Evolutionary conservation across 2,113 vertebrate species (phyloP).

Genomic region (Myotis yumanensis): DNA sequence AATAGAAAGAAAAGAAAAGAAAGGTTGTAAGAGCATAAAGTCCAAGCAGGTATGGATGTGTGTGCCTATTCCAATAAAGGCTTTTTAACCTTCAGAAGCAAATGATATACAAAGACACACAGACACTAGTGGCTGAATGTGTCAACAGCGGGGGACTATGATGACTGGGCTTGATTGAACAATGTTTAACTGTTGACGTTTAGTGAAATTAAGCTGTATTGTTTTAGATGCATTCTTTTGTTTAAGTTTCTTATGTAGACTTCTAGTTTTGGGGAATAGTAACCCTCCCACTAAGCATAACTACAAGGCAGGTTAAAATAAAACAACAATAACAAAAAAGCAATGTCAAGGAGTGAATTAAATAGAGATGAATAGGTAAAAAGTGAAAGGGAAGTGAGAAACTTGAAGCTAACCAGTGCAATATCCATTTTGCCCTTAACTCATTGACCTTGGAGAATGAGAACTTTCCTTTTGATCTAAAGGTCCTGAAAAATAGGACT

Average conservation of each 20-base stretch:
- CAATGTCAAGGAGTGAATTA: not conserved
- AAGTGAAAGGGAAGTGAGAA: not conserved
- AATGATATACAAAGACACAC: not conserved
- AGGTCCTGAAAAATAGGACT: not conserved
- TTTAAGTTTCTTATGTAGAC: not conserved
- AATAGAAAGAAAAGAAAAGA: too few relatives aligned
- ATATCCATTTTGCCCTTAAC: not conserved
- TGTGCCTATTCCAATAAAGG: not conserved
- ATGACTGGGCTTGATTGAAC: not conserved
- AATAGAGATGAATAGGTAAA: not conserved
- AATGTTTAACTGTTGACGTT: not conserved
- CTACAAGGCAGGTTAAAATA: not conserved
- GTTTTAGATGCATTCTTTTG: not conserved
- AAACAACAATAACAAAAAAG: not conserved
- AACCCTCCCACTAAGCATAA: not conserved
- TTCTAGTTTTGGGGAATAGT: not conserved
- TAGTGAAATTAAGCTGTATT: not conserved
- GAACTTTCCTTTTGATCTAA: not conserved
- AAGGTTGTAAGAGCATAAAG: not conserved
- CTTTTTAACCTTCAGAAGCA: not conserved
- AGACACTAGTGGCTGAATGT: not conserved
- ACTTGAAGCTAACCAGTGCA: not conserved
- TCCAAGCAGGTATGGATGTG: not conserved
- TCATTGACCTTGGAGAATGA: not conserved
- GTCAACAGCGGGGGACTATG: not conserved